Conservation (phyloP, 2,797 vertebrate genomes). For the Vipera ursinii region DNA sequence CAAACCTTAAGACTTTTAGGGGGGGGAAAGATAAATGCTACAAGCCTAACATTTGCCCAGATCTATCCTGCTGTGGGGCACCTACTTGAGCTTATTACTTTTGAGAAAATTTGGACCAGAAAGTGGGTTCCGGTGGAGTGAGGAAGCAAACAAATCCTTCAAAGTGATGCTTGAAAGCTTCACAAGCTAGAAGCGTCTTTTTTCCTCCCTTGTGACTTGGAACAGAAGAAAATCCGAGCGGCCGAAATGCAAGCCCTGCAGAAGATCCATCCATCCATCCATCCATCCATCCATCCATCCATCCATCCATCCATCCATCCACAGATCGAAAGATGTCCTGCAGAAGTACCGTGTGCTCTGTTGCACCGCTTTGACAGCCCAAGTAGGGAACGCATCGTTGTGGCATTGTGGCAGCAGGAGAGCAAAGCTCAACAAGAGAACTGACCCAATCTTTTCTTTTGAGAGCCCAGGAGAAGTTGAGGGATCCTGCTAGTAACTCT, state of each 20-base stretch:
- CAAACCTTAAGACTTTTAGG: neutral
- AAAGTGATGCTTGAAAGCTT: neutral
- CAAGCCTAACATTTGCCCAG: neutral
- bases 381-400: neutral
- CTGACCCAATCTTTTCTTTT: neutral
- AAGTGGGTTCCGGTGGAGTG: neutral
- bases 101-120: neutral
- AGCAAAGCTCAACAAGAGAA: neutral
- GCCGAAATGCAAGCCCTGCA: neutral
- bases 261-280: too few species aligned
- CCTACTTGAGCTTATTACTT: too few species aligned
- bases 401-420: neutral
- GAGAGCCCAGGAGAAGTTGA: neutral
- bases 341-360: neutral
- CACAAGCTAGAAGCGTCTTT: neutral
- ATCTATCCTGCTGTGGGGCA: neutral
- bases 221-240: neutral
- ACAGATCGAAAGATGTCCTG: neutral
- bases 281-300: too few species aligned
- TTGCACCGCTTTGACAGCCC: neutral
- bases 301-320: neutral
- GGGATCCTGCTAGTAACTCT: neutral
- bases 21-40: neutral
- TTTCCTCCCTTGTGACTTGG: neutral
- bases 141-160: neutral